Percentiles rank a stretch among this genome's conserved stretches.
Evolutionary conservation across 2,888 invertebrate genomes (phyloP).

Genomic region (Loripinus fragilis): DNA sequence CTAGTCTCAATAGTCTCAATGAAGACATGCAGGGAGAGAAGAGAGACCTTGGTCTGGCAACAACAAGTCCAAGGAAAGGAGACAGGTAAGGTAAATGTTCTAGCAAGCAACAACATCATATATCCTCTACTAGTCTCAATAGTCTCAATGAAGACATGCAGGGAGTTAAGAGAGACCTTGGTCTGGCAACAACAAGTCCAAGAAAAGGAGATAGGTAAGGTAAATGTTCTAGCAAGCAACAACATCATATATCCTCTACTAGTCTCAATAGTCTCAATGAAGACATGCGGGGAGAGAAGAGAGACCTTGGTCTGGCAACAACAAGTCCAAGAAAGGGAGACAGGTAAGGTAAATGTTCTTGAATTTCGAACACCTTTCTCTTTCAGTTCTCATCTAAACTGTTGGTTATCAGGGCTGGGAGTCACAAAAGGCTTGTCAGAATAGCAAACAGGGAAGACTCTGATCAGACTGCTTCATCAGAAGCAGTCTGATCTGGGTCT

Average conservation of each 20-base stretch:
- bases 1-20: neutral
- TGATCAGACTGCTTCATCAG: too few relatives aligned
- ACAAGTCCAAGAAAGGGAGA: constrained; percentile 27
- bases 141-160: constrained; percentile 5
- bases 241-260: neutral
- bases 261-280: constrained; percentile 2
- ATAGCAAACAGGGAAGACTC: too few relatives aligned
- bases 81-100: constrained; percentile 35
- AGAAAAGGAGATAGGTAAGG: constrained; percentile 34
- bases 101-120: constrained; percentile 23
- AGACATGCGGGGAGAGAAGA: neutral
- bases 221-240: too few relatives aligned
- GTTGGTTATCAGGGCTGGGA: too few relatives aligned
- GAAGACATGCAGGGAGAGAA: neutral
- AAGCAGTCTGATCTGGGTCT: too few relatives aligned
- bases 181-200: constrained; percentile 11
- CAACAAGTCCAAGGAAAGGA: constrained; percentile 18
- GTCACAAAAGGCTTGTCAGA: too few relatives aligned
- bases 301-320: constrained; percentile 37
- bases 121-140: neutral
- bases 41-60: constrained; percentile 38
- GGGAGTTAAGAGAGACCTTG: constrained; percentile 32
- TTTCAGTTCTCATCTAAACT: too few relatives aligned
- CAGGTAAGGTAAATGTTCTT: constrained; percentile 30
- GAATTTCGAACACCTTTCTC: too few relatives aligned